Base-by-base conservation (phyloP, 2,113 vertebrate genomes). In the Alethe diademata region DNA sequence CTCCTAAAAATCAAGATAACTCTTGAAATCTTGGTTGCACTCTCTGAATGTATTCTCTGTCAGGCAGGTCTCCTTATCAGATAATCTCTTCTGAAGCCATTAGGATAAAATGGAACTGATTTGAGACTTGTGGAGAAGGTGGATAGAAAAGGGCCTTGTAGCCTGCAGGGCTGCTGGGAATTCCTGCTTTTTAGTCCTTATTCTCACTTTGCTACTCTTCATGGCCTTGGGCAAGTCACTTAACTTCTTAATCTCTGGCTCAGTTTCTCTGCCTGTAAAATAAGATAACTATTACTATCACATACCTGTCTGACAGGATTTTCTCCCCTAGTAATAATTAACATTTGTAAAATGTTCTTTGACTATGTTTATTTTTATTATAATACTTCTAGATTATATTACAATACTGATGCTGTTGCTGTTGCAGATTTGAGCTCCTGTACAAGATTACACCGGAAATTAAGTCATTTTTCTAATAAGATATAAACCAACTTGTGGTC, bases 231-330 rank as follows among this genome's bases (percentile, higher is more conserved):
- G 92, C 92, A 90, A 96, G 88, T 95, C 90, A 78, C 85, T 96
- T 95, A 96, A 96, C 93, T 95, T 92, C 60, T 88, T 92, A 93
- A 96, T 95, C 95, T 86, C 93, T 96, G 95, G 95, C 95, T 95
- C 85, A 56, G 82, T 88, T 96, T 93, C 92, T 79, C 79, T 90
- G 79, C 79, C 90, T 92, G 86, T 94, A 95, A 95, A 96, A 78
- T 86, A 92, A 94, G 88, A 66, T 92, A 92, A 86, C 92, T 94
- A 43, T 84, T 92, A 67, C 92, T 86, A 90, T 96, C 90, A 48
- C 88, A 93, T 94, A 95, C 86, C 86, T 88, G 91, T 87, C 92
- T 48, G 56, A 94, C 96, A 93, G 90, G 78, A 93, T 96, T 96
- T 96, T 96, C 93, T 95, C 38, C 86, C 25, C 65, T 86, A 92